Percentiles rank a stretch among this genome's conserved stretches.
These are phyloP conservation scores for Drosophila parthenogenetica DNA, from an alignment of 2,888 invertebrate species.

Conservation along the genomic window DNA sequence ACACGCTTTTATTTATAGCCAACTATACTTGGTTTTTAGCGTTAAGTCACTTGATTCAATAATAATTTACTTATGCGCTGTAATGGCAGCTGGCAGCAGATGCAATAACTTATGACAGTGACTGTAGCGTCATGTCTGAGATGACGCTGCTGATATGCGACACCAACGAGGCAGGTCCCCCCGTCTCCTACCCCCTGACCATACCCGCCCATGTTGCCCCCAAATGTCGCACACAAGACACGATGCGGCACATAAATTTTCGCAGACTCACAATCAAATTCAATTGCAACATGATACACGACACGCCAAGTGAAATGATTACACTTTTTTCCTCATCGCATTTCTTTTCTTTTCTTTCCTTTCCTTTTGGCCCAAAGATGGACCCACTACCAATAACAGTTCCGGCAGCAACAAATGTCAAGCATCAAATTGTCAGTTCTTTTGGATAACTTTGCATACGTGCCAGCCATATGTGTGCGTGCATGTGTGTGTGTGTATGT, in stretches of 20 bases:
- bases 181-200: not conserved
- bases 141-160: slow-evolving; percentile 51
- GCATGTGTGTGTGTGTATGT: not conserved
- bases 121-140: slow-evolving; percentile 44
- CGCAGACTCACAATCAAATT: slow-evolving; percentile 49
- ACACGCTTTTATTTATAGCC: not conserved
- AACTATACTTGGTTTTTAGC: not conserved
- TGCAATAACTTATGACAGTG: slow-evolving; percentile 31
- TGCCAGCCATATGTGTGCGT: slow-evolving; percentile 15
- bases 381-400: slow-evolving; percentile 12
- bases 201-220: not conserved
- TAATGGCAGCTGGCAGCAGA: slow-evolving; percentile 32
- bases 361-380: not conserved
- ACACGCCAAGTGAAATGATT: slow-evolving; percentile 35
- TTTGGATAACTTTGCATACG: slow-evolving; percentile 35
- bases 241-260: slow-evolving; percentile 43
- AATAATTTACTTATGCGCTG: slow-evolving; percentile 29
- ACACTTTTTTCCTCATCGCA: slow-evolving; percentile 4
- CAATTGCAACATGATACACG: slow-evolving; percentile 55
- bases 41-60: slow-evolving; percentile 22
- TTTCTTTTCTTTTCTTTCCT: not conserved
- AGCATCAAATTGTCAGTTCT: slow-evolving; percentile 42
- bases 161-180: slow-evolving; percentile 10
- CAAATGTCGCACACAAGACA: slow-evolving; percentile 30
- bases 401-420: slow-evolving; percentile 37